Evolutionary conservation across 2,113 vertebrate genomes (phyloP), one percentile per base, ranked within the genome.

Genomic region (Athene cunicularia): DNA sequence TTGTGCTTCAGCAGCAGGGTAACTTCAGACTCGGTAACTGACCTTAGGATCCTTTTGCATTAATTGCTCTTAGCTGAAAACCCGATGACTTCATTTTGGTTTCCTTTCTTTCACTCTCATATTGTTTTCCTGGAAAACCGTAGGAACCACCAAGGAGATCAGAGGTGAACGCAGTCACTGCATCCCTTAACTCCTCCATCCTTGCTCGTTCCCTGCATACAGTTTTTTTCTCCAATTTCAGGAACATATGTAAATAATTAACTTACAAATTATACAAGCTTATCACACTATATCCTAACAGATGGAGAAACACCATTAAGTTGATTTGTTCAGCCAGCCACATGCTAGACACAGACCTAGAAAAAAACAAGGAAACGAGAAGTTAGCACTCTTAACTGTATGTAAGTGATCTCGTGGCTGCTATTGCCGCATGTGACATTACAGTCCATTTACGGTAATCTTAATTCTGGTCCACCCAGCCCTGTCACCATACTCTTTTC

Each of bases 171-270:
- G 0, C 14, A 56, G n/a, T 41, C 18, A 24, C 39, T 3, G 4
- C 0, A 0, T 45, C 35, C 17, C 32, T 15, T 55, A 88, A 27
- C 26, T 91, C 10, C 59, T 86, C 49, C 7, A 5, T 90, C 45
- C 47, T 74, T 64, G 35, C 35, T 93, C 0, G 2, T 75, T 96
- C 70, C 17, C 45, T 93, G 74, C 18, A n/a, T 52, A 58, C 14
- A 10, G 49, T 82, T 92, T 91, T 85, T 85, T 73, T 26, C 35
- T 95, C 32, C 59, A 59, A 80, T 96, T 96, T 94, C 66, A 91
- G 62, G 90, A 96, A 91, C 96, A 96, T 95, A 96, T 94, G 96
- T 96, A 97, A 97, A 97, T 96, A 96, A 96, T 96, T 97, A 96
- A 94, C 95, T 94, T 95, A 95, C 90, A 96, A 96, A 96, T 97